Base-by-base conservation (phyloP, 1,140 invertebrate genomes). In the Caenorhabditis briggsae region DNA sequence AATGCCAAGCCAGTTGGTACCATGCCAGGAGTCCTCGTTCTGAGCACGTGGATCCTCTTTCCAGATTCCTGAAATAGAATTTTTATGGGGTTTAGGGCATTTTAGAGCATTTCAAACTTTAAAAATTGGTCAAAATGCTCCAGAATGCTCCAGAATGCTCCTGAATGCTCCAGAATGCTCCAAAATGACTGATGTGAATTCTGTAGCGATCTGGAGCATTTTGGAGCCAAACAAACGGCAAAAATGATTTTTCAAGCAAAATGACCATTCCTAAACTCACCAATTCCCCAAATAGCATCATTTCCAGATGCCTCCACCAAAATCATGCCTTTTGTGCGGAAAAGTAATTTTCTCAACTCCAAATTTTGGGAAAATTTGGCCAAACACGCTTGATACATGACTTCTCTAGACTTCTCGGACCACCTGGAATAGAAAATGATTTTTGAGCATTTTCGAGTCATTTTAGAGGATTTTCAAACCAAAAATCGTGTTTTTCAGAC, bases 231-330 rank as follows among this genome's bases (percentile, higher is more conserved):
- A n/a, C n/a, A n/a, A n/a, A n/a, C n/a, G n/a, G n/a, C n/a, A n/a
- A n/a, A n/a, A n/a, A n/a, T n/a, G n/a, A n/a, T n/a, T n/a, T n/a
- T n/a, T n/a, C n/a, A n/a, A n/a, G n/a, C n/a, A n/a, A n/a, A 33
- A 33, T 33, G 33, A 33, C 3, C 58, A 16, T 59, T 65, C 41
- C 11, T 65, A 20, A 25, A 12, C 23, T 41, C 16, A 65, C 61
- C 70, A 20, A 50, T 78, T 78, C 70, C 70, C 70, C 70, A 78
- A 78, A 78, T 78, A 2, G 70, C 70, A 78, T 78, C 70, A n/a
- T 78, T 78, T 23, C 70, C 70, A 53, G 70, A 78, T 5, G 70
- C 70, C 70, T 78, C 70, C 33, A 78, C 70, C 1, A 78, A 11
- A 12, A 20, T 14, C 70, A 78, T 78, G 7, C 11, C 70, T n/a